A percentile compares a stretch with the other conserved stretches of the same genome.
Conservation (phyloP, 2,797 vertebrate genomes). For the Epinephelus awoara region DNA sequence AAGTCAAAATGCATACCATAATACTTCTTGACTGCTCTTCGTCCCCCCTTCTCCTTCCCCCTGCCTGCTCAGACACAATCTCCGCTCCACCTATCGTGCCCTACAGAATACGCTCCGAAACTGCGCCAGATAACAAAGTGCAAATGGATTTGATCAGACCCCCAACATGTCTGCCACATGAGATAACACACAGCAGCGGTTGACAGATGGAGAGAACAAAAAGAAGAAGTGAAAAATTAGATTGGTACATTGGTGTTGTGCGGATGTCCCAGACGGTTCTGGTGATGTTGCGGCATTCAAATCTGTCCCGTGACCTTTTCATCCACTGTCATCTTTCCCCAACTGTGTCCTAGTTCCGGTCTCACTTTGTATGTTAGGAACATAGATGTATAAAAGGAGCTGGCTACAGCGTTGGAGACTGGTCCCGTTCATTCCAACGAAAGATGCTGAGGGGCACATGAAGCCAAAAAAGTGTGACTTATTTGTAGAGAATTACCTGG, state of each 20-base stretch:
- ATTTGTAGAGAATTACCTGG: too few relatives aligned
- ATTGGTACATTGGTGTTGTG: not conserved
- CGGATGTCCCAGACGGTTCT: slow-evolving; percentile 25
- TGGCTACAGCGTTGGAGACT: too few relatives aligned
- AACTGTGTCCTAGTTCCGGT: not conserved
- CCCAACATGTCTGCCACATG: slow-evolving; percentile 53
- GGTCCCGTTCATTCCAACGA: too few relatives aligned
- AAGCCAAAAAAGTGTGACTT: too few relatives aligned
- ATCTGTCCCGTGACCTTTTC: not conserved
- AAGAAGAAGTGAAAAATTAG: not conserved
- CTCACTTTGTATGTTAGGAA: not conserved
- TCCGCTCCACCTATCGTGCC: slow-evolving; percentile 56
- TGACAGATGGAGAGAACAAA: slow-evolving; percentile 31
- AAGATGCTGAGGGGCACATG: too few relatives aligned
- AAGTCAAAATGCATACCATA: slow-evolving; percentile 86
- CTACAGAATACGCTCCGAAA: slow-evolving; percentile 9
- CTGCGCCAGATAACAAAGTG: slow-evolving; percentile 49
- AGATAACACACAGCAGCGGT: slow-evolving; percentile 28
- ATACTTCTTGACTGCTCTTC: slow-evolving; percentile 68
- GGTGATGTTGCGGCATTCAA: not conserved
- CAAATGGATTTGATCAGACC: slow-evolving; percentile 58
- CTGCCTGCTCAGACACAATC: slow-evolving; percentile 30
- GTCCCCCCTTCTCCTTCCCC: not conserved
- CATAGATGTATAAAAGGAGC: too few relatives aligned
- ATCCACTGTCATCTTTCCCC: not conserved